Evolutionary conservation across 2,888 invertebrate genomes (phyloP), one percentile per base, ranked within the genome.

Genomic region (Petrophora chlorosata): DNA sequence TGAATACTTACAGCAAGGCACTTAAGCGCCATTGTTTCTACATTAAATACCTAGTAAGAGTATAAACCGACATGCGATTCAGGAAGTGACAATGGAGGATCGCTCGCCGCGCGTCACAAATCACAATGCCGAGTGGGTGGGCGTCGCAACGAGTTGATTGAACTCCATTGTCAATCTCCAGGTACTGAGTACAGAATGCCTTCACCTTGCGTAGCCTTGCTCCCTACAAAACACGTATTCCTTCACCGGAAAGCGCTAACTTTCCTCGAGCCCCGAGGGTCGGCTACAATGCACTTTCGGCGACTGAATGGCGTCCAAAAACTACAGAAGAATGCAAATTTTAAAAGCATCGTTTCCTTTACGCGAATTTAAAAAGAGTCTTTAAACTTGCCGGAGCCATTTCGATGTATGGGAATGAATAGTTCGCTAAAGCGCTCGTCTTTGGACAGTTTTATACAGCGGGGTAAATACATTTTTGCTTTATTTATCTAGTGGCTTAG

Each of bases 131-230:
- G 60, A 56, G 70, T 71, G 79, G 82, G 88, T 86, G 82, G 85
- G 85, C 80, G 81, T 70, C 64, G 83, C 79, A 72, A 59, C 62
- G 78, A 73, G 89, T 85, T 88, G 85, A 84, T 76, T 85, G 87
- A 79, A 84, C 89, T 77, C 75, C 59, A 82, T 84, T 85, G 82
- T 83, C 74, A 79, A 80, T 85, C 79, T 76, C 70, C 83, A 82
- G 81, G 80, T 82, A 82, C 76, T 64, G 58, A 63, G 54, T 53
- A 56, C 57, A 67, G 65, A 76, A 77, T 73, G 64, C 65, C 69
- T 71, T 68, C 62, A 72, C 43, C 43, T 49, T 49, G 39, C 15
- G 23, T 29, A 23, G 33, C 62, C 69, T 71, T 70, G 61, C 65
- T 64, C 65, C 63, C 52, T 58, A 65, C 60, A 63, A 65, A 65